Base-by-base conservation (phyloP, 92 coral and sea anemone genomes). In the Metridium senile region DNA sequence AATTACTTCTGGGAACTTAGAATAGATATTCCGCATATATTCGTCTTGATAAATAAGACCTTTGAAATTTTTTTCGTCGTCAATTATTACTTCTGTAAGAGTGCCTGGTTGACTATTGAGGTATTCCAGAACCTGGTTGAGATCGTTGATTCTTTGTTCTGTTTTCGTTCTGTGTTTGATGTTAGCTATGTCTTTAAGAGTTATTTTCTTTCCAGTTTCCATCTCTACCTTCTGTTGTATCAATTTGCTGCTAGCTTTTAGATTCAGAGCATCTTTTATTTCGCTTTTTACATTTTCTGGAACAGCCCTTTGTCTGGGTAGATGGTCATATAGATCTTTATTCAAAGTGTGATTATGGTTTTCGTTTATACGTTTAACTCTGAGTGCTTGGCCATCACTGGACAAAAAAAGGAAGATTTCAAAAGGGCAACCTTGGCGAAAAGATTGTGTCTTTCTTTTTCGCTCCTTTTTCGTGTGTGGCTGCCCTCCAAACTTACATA, bases 61-160 rank as follows among this genome's bases (percentile, higher is more conserved):
- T 65, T 89, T 82, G 69, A 89, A 89, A 61, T 89, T 85, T 31
- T 85, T 74, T 47, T 89, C 90, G 35, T 76, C 70, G 49, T 89
- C 88, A 68, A 86, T 66, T 6, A 81, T 23, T 52, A 85, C 72
- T 30, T 85, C 85, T 13, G 76, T 75, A 32, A 29, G 23, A 33
- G 87, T 72, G 23, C 87, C 87, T 2, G 76, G 28, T 66, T 85
- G 80, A 69, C 22, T 72, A 34, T 74, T 70, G 10, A 84, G 53
- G 30, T 45, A 72, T 26, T 73, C 34, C 31, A 74, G 72, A 47
- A 82, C 78, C 39, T 31, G 61, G 28, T 87, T 72, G 6, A 83
- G 68, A 33, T 87, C 76, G 43, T 87, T 74, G 45, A 34, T 73
- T 62, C 72, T 75, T 13, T 49, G 57, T 34, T 63, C 83, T 27